phyloP scores from a whole-genome alignment of 2,888 invertebrate genomes.

The Nephrocerus scutellatus region DNA sequence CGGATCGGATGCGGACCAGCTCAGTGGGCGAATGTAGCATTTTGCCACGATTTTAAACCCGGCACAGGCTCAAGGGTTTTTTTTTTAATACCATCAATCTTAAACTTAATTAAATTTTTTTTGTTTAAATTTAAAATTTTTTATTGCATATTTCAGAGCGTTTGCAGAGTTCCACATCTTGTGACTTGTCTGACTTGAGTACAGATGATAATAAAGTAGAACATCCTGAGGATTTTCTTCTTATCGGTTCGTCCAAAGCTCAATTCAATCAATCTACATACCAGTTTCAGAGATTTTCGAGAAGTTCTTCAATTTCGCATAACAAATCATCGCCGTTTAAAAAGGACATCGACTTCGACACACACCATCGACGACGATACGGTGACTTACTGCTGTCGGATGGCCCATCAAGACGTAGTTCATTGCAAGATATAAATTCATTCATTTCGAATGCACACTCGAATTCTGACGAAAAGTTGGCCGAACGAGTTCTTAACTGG shows the following conservation, averaged over 20 bases:
- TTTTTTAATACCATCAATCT: too few relatives aligned
- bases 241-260: slow-evolving; percentile 25
- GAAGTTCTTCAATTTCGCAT: slow-evolving; percentile 24
- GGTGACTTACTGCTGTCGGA: slow-evolving; percentile 24
- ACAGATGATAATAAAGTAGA: slow-evolving; percentile 2
- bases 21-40: too few relatives aligned
- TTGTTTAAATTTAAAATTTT: slow-evolving; percentile 2
- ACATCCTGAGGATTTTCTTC: slow-evolving; percentile 14
- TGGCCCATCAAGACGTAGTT: slow-evolving; percentile 33
- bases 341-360: slow-evolving; percentile 23
- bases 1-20: too few relatives aligned
- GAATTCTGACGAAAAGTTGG: slow-evolving; percentile 48
- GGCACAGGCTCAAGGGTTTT: too few relatives aligned
- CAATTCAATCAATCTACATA: slow-evolving; percentile 13
- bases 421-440: slow-evolving; percentile 33
- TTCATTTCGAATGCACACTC: slow-evolving; percentile 17
- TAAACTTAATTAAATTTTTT: neutral
- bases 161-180: slow-evolving; percentile 17
- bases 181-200: slow-evolving; percentile 3
- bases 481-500: slow-evolving; percentile 74
- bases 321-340: slow-evolving; percentile 23
- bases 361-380: slow-evolving; percentile 21
- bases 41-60: too few relatives aligned
- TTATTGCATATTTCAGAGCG: slow-evolving; percentile 11
- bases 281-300: slow-evolving; percentile 7